Conservation (phyloP, 2,113 vertebrate genomes). For the Hassar affinis region DNA sequence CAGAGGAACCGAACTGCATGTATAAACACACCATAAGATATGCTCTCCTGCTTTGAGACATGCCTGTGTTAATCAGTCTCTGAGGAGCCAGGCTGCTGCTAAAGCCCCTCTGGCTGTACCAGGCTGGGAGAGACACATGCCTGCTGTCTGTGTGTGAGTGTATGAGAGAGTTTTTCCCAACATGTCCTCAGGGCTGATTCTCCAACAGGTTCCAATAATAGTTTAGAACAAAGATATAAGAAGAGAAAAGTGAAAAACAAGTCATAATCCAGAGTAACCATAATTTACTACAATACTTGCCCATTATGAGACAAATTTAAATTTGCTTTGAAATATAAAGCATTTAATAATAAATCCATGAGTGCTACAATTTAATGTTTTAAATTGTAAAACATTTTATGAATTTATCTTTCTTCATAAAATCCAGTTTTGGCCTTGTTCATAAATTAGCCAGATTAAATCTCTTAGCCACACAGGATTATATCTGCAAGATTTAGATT, state of each 20-base stretch:
- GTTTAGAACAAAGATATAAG: slow-evolving; percentile 4
- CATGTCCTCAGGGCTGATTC: slow-evolving; percentile 18
- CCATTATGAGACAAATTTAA: neutral
- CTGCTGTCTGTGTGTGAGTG: slow-evolving; percentile 28
- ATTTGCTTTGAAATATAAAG: neutral
- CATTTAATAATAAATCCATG: neutral
- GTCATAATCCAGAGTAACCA: neutral
- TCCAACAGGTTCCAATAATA: slow-evolving; percentile 37
- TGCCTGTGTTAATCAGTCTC: slow-evolving; percentile 53
- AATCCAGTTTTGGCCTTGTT: neutral
- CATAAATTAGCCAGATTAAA: neutral
- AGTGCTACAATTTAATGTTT: neutral
- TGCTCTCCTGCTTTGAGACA: slow-evolving; percentile 35
- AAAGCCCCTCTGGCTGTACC: slow-evolving; percentile 45
- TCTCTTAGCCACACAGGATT: neutral
- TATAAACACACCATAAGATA: slow-evolving; percentile 6
- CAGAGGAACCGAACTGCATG: no score
- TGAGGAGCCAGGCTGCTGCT: slow-evolving; percentile 35
- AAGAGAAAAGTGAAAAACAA: neutral
- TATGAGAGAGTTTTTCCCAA: slow-evolving; percentile 6
- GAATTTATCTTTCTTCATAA: neutral
- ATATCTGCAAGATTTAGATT: neutral
- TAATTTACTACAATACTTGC: neutral
- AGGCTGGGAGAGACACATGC: slow-evolving; percentile 26
- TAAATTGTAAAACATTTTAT: neutral